Base-by-base conservation (phyloP, 2,888 invertebrate genomes). In the Bombylius major region DNA sequence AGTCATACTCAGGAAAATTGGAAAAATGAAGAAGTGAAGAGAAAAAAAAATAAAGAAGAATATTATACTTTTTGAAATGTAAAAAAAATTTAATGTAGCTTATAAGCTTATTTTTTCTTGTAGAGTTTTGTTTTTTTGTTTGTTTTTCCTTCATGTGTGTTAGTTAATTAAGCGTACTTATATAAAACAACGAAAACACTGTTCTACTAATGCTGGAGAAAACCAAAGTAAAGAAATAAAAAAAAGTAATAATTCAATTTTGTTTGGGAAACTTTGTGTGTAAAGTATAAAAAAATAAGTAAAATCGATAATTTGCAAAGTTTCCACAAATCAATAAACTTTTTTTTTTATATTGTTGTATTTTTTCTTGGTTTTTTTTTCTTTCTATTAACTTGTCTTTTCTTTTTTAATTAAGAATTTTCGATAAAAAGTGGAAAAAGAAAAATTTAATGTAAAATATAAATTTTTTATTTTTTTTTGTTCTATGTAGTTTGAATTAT, bases 131-230 rank as follows among this genome's bases (percentile, higher is more conserved):
- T 6, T 11, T 36, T 36, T 23, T 23, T 23, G 23, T 23, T 23
- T 23, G 23, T 23, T 23, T 23, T 23, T 23, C 23, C 23, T 23
- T 23, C 23, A 23, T 23, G 23, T 23, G 23, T 23, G 23, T 23
- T 23, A 23, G 23, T 23, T 23, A 23, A 23, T 23, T 23, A 23
- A 23, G 23, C 23, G 23, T 23, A 23, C 23, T 23, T 23, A 23
- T 23, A 23, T 23, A 23, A 23, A 23, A 23, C 23, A 23, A 36
- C 34, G 8, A 36, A 36, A 36, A 5, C 5, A 11, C 11, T 42
- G 39, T 23, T 42, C 39, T 42, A 42, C 39, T 8, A 42, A 65
- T 70, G 72, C 72, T 71, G 72, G 70, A 73, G 70, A 69, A 71
- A 72, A 72, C 72, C 72, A 73, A 73, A 73, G 72, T 60, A 47